phyloP scores from a whole-genome alignment of 2,113 vertebrate species.

The Rhynchopsitta pachyrhyncha region DNA sequence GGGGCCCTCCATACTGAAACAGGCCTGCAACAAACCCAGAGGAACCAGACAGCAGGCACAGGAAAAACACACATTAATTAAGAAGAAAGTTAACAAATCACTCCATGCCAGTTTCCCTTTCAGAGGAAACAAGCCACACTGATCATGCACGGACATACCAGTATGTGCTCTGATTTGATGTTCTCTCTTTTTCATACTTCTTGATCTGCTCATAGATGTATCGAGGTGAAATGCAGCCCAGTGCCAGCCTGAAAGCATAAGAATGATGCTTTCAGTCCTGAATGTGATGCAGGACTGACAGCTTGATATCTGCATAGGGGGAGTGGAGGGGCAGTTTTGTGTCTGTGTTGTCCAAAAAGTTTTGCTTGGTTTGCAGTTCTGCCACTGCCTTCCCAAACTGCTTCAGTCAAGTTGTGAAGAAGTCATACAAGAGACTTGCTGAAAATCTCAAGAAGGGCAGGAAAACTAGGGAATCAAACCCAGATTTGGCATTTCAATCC shows the following conservation, averaged over 20 bases:
- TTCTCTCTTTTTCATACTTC: conserved; percentile 79
- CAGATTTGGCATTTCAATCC: not conserved
- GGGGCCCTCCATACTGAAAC: not conserved
- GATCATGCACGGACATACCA: conserved; percentile 69
- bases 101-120: not conserved
- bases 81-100: not conserved
- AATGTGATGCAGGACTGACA: not conserved
- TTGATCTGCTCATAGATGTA: conserved; percentile 82
- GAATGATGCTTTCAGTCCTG: not conserved
- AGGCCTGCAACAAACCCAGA: not conserved
- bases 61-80: conserved; percentile 12
- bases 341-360: not conserved
- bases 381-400: not conserved
- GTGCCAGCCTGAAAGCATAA: conserved; percentile 75
- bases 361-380: not conserved
- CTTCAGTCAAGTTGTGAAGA: not conserved
- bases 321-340: not conserved
- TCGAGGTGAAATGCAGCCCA: conserved; percentile 82
- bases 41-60: not conserved
- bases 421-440: not conserved
- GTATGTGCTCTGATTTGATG: conserved; percentile 83
- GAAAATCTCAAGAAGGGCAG: not conserved
- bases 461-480: not conserved
- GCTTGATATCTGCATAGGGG: not conserved
- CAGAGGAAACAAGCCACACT: not conserved